A percentile compares a stretch with the other conserved stretches of the same genome.
phyloP scores from a whole-genome alignment of 2,797 vertebrate genomes.

The Pipistrellus kuhlii region DNA sequence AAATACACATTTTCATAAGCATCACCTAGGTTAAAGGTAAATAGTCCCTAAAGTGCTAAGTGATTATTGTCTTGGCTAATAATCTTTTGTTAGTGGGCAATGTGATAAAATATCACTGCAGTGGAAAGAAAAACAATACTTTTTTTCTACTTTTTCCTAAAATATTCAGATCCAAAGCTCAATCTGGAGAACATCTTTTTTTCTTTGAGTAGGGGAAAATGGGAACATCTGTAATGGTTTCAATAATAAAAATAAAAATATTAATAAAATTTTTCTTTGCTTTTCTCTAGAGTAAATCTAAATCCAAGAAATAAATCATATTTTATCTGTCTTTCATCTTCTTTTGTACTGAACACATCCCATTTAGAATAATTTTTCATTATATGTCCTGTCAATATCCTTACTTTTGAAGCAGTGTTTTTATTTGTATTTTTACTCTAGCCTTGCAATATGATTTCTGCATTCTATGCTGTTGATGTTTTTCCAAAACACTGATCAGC shows the following conservation, averaged over 20 bases:
- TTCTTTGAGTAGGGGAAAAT: not conserved
- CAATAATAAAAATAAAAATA: not conserved
- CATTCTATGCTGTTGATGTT: slow-evolving; percentile 51
- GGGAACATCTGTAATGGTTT: not conserved
- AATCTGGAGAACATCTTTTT: not conserved
- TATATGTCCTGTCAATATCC: not conserved
- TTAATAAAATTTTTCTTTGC: not conserved
- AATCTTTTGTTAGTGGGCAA: not conserved
- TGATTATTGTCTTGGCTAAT: not conserved
- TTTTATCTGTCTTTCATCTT: slow-evolving; percentile 60
- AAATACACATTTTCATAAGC: not conserved
- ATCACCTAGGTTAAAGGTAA: not conserved
- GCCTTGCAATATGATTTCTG: not conserved
- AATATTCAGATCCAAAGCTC: not conserved
- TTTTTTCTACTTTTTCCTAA: not conserved
- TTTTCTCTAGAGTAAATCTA: slow-evolving; percentile 37
- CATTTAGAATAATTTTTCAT: slow-evolving; percentile 50
- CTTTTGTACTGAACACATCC: not conserved
- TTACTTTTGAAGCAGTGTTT: slow-evolving; percentile 30
- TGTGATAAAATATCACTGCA: not conserved
- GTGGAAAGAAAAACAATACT: not conserved
- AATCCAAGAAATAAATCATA: not conserved
- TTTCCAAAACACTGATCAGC: slow-evolving; percentile 69
- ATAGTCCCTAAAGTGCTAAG: not conserved
- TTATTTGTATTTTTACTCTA: slow-evolving; percentile 51